Conservation (phyloP, 2,113 vertebrate species). For the Microtus pennsylvanicus region DNA sequence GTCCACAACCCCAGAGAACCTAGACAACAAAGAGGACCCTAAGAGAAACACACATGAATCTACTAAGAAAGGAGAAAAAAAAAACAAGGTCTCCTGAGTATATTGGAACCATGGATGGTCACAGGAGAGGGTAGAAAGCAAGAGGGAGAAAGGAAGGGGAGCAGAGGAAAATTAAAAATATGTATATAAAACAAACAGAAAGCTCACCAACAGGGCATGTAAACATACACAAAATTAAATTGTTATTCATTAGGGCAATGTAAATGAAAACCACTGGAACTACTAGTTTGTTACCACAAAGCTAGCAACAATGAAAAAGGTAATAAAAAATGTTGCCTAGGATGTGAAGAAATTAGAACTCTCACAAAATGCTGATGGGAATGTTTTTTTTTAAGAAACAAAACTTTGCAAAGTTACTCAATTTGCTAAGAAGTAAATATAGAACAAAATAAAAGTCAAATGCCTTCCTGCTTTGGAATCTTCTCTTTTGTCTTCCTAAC, state of each 20-base stretch:
- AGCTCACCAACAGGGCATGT: neutral
- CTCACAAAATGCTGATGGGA: neutral
- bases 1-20: no score
- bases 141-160: no score
- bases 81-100: no score
- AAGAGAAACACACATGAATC: no score
- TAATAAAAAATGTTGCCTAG: neutral
- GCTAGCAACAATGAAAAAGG: neutral
- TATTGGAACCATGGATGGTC: no score
- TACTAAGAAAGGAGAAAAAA: no score
- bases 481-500: neutral
- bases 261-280: slow-evolving; percentile 37
- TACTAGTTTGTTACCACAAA: neutral
- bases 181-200: neutral
- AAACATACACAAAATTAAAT: neutral
- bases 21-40: no score
- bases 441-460: neutral
- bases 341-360: neutral
- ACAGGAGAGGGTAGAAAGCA: no score
- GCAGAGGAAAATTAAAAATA: no score
- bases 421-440: neutral
- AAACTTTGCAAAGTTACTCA: neutral
- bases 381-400: neutral
- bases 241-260: slow-evolving; percentile 15
- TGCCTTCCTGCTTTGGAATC: neutral